Conservation (phyloP, 1,140 invertebrate species). For the Lepidurus apus region DNA sequence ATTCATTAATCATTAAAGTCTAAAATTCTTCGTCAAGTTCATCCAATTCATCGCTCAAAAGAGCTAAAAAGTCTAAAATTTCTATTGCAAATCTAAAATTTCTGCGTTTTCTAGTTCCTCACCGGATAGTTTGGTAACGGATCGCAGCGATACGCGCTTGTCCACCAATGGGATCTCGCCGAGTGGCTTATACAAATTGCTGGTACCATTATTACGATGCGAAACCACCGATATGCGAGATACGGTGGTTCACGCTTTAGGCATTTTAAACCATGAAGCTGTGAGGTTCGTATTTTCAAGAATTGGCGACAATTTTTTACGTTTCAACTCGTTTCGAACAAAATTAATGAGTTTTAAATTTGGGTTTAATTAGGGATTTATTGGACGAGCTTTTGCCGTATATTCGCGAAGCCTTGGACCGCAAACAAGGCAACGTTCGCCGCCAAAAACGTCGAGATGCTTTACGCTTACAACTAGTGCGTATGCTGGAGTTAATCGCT, state of each 20-base stretch:
- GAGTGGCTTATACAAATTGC: conserved; percentile 80
- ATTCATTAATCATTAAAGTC: not conserved
- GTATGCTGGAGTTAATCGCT: conserved; percentile 85
- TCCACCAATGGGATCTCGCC: conserved; percentile 58
- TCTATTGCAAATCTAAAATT: not conserved
- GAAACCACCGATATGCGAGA: conserved; percentile 89
- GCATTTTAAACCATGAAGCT: conserved; percentile 85
- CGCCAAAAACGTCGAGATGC: conserved; percentile 82
- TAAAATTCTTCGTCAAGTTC: too few relatives aligned
- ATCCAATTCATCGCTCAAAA: too few relatives aligned
- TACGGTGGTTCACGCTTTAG: conserved; percentile 84
- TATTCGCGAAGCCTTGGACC: conserved; percentile 92
- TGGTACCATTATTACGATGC: conserved; percentile 80
- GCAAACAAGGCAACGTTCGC: conserved; percentile 94
- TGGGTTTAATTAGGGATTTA: conserved; percentile 64
- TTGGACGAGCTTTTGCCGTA: conserved; percentile 90
- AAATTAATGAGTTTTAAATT: conserved; percentile 26
- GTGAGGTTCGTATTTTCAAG: conserved; percentile 65
- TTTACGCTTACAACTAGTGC: conserved; percentile 81
- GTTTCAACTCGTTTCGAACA: too few relatives aligned
- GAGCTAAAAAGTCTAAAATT: too few relatives aligned
- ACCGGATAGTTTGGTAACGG: conserved; percentile 74
- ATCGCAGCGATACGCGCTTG: conserved; percentile 56
- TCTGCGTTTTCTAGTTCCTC: conserved; percentile 54
- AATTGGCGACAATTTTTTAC: not conserved